Evolutionary conservation across 2,113 vertebrate genomes (phyloP), one percentile per base, ranked within the genome.

Genomic region (Collichthys lucidus): DNA sequence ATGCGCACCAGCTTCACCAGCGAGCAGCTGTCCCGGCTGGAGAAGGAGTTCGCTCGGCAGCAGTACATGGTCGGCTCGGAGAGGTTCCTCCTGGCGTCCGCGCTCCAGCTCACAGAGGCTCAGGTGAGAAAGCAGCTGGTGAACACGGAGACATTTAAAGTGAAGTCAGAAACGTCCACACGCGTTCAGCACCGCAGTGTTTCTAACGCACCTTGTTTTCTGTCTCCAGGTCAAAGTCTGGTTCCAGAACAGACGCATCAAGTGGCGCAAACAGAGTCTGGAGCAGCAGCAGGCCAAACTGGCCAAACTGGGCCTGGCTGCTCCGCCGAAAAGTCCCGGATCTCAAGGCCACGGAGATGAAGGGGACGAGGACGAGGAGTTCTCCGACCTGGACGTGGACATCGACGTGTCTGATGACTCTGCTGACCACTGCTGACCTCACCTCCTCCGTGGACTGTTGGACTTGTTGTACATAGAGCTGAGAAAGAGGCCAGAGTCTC

Each of bases 1-100:
- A 95, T 95, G 91, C 91, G 96, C 84, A 97, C 96, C 50, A 95
- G 95, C 65, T 97, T 97, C 91, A 97, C 94, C 88, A 96, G 95
- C 6, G 95, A 97, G 56, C 96, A 97, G 88, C 90, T 96, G 67
- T 95, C 96, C 9, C 91, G 94, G n/a, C 88, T 97, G 91, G 96
- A 97, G 94, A 95, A 96, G 86, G 95, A 96, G 89, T 96, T 96
- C 7, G 79, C 96, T 0, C 93, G 96, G 63, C 96, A 97, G 92
- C 96, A 96, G 92, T 96, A 96, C 91, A 95, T 96, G 96, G 96
- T 96, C 61, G 96, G 96, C 2, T 95, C 93, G 0, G 95, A 97
- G 88, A 87, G 96, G 49, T 96, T 96, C 80, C 92, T 96, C 44
- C 91, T 97, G 2, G 96, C 96, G 4, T 94, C 96, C 0, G 90